These are phyloP conservation scores for Cololabis saira DNA, from an alignment of 2,113 vertebrate species.

Conservation along the genomic window DNA sequence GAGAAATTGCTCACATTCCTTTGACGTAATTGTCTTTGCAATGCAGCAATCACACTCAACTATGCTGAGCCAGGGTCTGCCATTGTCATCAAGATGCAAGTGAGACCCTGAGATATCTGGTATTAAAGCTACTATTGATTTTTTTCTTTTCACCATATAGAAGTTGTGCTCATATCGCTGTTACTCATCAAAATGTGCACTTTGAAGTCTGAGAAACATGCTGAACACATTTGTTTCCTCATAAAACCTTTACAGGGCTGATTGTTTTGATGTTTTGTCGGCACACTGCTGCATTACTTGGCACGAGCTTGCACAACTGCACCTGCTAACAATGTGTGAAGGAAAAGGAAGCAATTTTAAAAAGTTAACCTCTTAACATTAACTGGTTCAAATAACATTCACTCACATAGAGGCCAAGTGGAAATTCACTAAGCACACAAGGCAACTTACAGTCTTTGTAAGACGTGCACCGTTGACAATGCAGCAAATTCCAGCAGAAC, in stretches of 20 bases:
- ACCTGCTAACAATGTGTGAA: conserved; percentile 15
- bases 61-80: neutral
- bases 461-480: no score
- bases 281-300: neutral
- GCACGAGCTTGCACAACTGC: neutral
- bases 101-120: neutral
- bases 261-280: conserved; percentile 14
- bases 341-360: conserved; percentile 8
- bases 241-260: conserved; percentile 18
- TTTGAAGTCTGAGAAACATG: conserved; percentile 7
- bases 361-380: neutral
- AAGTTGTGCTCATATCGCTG: neutral
- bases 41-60: conserved; percentile 6
- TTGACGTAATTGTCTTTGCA: conserved; percentile 21
- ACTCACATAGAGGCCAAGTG: neutral
- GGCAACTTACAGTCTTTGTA: no score
- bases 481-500: no score
- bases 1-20: conserved; percentile 51
- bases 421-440: neutral
- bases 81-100: neutral
- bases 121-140: neutral
- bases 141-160: neutral
- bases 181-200: neutral
- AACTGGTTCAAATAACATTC: neutral
- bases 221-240: conserved; percentile 10